phyloP scores from a whole-genome alignment of 2,113 vertebrate genomes.

The Lates calcarifer region DNA sequence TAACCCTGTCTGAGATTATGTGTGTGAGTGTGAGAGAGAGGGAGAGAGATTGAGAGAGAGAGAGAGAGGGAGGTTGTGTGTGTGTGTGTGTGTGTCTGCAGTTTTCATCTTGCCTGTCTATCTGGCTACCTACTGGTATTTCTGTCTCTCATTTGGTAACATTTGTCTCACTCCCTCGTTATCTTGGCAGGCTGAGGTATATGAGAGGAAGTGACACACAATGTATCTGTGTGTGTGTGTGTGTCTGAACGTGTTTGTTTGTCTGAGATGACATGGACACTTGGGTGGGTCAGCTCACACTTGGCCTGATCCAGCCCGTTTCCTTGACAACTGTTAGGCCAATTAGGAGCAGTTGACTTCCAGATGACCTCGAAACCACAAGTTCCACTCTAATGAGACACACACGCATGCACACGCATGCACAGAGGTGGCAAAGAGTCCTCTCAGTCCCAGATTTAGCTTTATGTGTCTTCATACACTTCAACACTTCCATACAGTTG shows the following conservation, averaged over 20 bases:
- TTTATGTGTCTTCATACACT: constrained; percentile 18
- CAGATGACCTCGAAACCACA: constrained; percentile 65
- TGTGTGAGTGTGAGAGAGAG: constrained; percentile 24
- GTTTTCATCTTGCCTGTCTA: constrained; percentile 37
- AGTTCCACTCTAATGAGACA: constrained; percentile 63
- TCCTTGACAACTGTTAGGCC: constrained; percentile 69
- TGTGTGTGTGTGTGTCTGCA: constrained; percentile 26
- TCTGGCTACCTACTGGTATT: constrained; percentile 51
- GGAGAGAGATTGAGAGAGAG: not conserved
- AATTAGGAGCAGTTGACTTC: constrained; percentile 72
- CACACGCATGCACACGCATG: constrained; percentile 15
- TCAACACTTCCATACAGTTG: constrained; percentile 5
- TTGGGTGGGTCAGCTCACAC: constrained; percentile 48
- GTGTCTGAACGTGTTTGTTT: constrained; percentile 42
- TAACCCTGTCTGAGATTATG: constrained; percentile 27
- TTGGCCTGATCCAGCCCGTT: constrained; percentile 60
- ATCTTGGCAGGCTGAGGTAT: constrained; percentile 38
- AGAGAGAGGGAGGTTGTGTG: constrained; percentile 1
- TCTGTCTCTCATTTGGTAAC: constrained; percentile 52
- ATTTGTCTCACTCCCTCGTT: constrained; percentile 49
- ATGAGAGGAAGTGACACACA: constrained; percentile 24
- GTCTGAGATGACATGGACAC: constrained; percentile 42
- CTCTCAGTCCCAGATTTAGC: constrained; percentile 4
- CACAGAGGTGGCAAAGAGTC: not conserved
- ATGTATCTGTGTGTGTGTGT: constrained; percentile 16